A percentile compares a stretch with the other conserved stretches of the same genome.
These are phyloP conservation scores for Siniperca chuatsi DNA, from an alignment of 2,113 vertebrate genomes.

Conservation along the genomic window DNA sequence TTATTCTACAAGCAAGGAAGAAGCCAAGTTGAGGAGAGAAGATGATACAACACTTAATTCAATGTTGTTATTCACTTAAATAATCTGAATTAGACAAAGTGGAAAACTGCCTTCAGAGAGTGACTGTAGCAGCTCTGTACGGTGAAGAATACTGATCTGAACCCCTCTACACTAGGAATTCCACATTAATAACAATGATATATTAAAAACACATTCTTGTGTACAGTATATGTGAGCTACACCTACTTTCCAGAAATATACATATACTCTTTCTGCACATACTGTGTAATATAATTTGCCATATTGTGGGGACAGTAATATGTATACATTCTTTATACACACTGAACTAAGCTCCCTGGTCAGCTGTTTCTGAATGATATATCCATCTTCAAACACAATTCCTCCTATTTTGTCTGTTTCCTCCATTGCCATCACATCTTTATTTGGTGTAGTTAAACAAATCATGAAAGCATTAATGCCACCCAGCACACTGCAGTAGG, in stretches of 20 bases:
- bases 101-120: conserved; percentile 51
- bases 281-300: conserved; percentile 44
- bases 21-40: not conserved
- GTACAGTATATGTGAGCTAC: conserved; percentile 71
- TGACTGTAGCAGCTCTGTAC: conserved; percentile 10
- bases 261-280: conserved; percentile 75
- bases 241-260: conserved; percentile 78
- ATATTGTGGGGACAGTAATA: conserved; percentile 56
- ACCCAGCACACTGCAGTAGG: not conserved
- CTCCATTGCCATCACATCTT: not conserved
- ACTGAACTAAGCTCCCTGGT: conserved; percentile 19
- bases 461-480: not conserved
- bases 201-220: conserved; percentile 76
- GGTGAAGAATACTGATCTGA: conserved; percentile 63
- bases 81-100: conserved; percentile 17
- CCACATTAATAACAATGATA: conserved; percentile 69
- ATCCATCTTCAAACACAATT: conserved; percentile 6
- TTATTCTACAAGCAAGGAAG: not conserved
- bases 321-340: conserved; percentile 62
- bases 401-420: not conserved
- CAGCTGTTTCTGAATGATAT: not conserved
- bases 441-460: conserved; percentile 28
- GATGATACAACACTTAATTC: not conserved
- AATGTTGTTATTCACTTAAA: not conserved
- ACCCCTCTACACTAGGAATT: conserved; percentile 63